Percentiles rank a stretch among this genome's conserved stretches.
These are phyloP conservation scores for Arenicola marina DNA, from an alignment of 2,888 invertebrate genomes.

Conservation along the genomic window DNA sequence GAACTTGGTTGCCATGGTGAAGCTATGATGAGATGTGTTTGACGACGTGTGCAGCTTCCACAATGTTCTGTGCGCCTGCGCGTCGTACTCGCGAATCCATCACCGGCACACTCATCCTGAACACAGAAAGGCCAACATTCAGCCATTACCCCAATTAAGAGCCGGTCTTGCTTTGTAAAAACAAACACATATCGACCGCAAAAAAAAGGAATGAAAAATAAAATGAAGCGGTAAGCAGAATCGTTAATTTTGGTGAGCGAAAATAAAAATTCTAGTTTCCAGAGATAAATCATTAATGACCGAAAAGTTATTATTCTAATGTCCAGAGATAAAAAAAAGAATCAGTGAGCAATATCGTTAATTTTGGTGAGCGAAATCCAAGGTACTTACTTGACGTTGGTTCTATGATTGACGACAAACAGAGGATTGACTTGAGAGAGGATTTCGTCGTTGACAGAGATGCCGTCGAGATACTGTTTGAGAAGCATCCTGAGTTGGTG, in stretches of 20 bases:
- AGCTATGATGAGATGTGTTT: no score
- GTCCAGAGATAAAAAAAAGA: no score
- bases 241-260: no score
- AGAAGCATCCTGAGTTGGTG: conserved; percentile 60
- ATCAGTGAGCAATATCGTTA: background rate
- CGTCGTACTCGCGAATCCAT: conserved; percentile 47
- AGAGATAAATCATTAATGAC: background rate
- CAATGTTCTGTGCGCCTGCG: conserved; percentile 18
- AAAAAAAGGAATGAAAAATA: no score
- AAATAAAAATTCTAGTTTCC: background rate
- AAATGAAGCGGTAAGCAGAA: no score
- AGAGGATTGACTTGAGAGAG: conserved; percentile 60
- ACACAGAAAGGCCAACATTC: background rate
- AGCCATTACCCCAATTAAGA: background rate
- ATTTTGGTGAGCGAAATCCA: background rate
- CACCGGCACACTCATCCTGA: conserved; percentile 55
- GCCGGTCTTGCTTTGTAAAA: no score
- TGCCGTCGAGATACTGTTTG: conserved; percentile 62
- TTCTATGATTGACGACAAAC: conserved; percentile 59
- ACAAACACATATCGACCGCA: no score
- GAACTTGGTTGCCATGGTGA: no score
- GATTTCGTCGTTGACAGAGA: conserved; percentile 61
- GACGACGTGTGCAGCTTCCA: conserved; percentile 30
- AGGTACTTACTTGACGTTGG: conserved; percentile 57
- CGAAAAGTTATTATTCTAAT: background rate